Percentiles rank a stretch among this genome's conserved stretches.
phyloP scores from a whole-genome alignment of 2,888 invertebrate species.

The Lasioglossum malachurum region DNA sequence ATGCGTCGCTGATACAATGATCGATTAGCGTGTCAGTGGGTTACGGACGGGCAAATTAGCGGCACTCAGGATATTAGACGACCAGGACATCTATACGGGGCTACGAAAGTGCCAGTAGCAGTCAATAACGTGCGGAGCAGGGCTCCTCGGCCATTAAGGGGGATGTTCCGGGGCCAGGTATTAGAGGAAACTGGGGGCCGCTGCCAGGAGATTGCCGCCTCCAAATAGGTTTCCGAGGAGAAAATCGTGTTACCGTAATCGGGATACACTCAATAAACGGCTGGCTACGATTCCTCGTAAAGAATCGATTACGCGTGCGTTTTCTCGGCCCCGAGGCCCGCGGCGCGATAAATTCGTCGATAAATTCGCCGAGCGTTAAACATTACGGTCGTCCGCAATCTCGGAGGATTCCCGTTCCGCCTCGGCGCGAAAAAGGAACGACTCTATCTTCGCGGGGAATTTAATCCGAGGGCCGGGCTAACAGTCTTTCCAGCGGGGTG shows the following conservation, averaged over 20 bases:
- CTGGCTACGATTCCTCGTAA: slow-evolving; percentile 41
- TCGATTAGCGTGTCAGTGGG: slow-evolving; percentile 78
- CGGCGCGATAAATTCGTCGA: background rate
- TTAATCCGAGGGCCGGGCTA: slow-evolving; percentile 11
- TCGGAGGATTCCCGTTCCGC: background rate
- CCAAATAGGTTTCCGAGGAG: slow-evolving; percentile 57
- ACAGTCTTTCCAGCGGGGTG: slow-evolving; percentile 22
- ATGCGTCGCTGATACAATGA: slow-evolving; percentile 66
- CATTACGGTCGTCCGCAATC: slow-evolving; percentile 9
- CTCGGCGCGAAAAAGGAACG: background rate
- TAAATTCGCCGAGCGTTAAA: background rate
- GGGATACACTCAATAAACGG: slow-evolving; percentile 47
- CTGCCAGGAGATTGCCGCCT: slow-evolving; percentile 61
- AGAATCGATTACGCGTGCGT: slow-evolving; percentile 41
- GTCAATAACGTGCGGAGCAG: slow-evolving; percentile 70
- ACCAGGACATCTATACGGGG: slow-evolving; percentile 62
- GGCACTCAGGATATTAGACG: slow-evolving; percentile 82
- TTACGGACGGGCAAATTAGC: slow-evolving; percentile 80
- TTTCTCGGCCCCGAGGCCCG: background rate
- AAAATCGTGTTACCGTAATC: slow-evolving; percentile 60
- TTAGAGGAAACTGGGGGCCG: slow-evolving; percentile 59
- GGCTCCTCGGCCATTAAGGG: slow-evolving; percentile 63
- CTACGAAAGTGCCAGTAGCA: slow-evolving; percentile 65
- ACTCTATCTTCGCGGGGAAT: slow-evolving; percentile 23
- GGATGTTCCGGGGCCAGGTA: slow-evolving; percentile 59